Conservation (phyloP, 2,888 invertebrate species). For the Tenthredo scrophulariae region DNA sequence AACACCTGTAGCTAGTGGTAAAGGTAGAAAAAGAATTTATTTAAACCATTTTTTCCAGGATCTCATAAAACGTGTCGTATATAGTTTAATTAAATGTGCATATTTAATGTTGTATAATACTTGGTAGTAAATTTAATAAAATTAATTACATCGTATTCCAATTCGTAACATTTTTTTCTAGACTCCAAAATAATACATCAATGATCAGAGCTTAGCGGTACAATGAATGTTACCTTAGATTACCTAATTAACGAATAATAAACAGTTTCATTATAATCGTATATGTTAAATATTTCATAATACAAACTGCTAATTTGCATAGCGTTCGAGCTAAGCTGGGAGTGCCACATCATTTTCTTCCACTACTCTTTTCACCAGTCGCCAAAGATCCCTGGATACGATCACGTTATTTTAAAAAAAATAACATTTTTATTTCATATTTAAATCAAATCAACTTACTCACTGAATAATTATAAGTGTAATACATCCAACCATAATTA, state of each 20-base stretch:
- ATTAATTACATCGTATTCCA: neutral
- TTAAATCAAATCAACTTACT: neutral
- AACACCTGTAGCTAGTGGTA: constrained; percentile 40
- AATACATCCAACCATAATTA: neutral
- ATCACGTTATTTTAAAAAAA: neutral
- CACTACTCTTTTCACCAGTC: neutral
- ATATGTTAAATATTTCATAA: constrained; percentile 1
- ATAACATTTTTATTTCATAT: neutral
- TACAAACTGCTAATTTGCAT: constrained; percentile 46
- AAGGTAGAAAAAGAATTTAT: neutral
- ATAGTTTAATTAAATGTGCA: constrained; percentile 18
- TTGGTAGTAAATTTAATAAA: constrained; percentile 1
- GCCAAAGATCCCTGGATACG: constrained; percentile 33
- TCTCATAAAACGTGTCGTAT: constrained; percentile 12
- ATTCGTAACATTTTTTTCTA: neutral
- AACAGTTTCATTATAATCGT: constrained; percentile 27
- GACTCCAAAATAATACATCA: neutral
- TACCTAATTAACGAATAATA: constrained; percentile 22
- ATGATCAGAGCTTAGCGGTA: constrained; percentile 8
- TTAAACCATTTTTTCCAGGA: constrained; percentile 30
- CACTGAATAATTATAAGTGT: neutral
- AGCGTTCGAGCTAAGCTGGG: constrained; percentile 53
- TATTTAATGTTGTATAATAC: neutral
- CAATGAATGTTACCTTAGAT: constrained; percentile 24
- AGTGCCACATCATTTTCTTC: constrained; percentile 27